Evolutionary conservation across 2,113 vertebrate genomes (phyloP).

Genomic region (Sisor rabdophorus): DNA sequence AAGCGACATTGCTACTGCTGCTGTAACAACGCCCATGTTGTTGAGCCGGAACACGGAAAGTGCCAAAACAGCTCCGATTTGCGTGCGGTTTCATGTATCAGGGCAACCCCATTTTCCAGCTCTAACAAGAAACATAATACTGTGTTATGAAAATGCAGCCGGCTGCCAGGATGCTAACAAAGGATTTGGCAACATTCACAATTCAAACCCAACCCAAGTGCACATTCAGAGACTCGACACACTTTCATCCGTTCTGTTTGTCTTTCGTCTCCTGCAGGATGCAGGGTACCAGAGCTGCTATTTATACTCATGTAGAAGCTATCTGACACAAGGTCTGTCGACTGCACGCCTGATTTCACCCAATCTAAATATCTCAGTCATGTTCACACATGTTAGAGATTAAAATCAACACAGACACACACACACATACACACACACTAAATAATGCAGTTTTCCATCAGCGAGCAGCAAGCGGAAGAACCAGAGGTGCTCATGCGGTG

Average conservation of each 20-base stretch:
- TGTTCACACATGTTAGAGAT: conserved; percentile 41
- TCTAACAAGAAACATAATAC: conserved; percentile 25
- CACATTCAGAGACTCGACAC: not conserved
- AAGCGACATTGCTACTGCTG: not conserved
- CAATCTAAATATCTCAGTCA: conserved; percentile 26
- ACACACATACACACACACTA: conserved; percentile 30
- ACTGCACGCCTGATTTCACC: conserved; percentile 16
- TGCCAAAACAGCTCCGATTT: conserved; percentile 15
- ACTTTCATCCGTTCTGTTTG: not conserved
- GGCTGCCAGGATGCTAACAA: conserved; percentile 18
- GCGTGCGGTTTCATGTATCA: not conserved
- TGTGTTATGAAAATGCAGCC: not conserved
- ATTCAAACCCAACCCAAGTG: not conserved
- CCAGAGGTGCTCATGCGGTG: conserved; percentile 23
- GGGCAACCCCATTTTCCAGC: not conserved
- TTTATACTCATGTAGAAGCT: not conserved
- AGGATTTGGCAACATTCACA: not conserved
- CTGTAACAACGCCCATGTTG: not conserved
- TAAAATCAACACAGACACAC: not conserved
- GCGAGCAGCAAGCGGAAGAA: conserved; percentile 22
- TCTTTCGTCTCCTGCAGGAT: not conserved
- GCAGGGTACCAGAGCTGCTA: not conserved
- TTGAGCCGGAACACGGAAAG: not conserved
- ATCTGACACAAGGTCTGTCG: not conserved
- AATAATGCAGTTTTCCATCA: conserved; percentile 57